Evolutionary conservation across 1,140 invertebrate genomes (phyloP).

Genomic region (Drosophila albomicans): DNA sequence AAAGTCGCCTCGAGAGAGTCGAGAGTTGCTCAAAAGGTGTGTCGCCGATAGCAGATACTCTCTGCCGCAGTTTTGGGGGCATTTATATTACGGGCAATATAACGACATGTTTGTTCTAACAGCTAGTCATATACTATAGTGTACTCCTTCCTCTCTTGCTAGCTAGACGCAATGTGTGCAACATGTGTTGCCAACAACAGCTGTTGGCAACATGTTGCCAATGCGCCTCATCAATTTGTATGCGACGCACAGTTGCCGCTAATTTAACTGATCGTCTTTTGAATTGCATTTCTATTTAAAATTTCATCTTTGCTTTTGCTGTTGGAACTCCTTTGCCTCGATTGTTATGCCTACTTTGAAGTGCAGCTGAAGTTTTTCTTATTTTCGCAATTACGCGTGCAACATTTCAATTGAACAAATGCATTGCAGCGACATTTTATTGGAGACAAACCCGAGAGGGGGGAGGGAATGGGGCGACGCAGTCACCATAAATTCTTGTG

Average conservation of each 20-base stretch:
- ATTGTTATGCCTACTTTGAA: conserved; percentile 64
- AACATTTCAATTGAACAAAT: conserved; percentile 77
- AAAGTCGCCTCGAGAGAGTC: conserved; percentile 28
- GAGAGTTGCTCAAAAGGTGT: conserved; percentile 41
- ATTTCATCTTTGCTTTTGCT: conserved; percentile 3
- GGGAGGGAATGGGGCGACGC: conserved; percentile 12
- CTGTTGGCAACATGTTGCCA: conserved; percentile 72
- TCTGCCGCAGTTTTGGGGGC: not conserved
- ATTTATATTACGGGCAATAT: not conserved
- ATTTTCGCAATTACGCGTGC: conserved; percentile 72
- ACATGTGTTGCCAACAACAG: conserved; percentile 62
- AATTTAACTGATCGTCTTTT: conserved; percentile 66
- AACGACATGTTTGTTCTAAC: conserved; percentile 2
- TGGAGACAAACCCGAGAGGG: not conserved
- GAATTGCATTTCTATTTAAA: conserved; percentile 69
- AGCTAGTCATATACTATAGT: not conserved
- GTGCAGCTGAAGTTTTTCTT: conserved; percentile 40
- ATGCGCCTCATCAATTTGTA: conserved; percentile 66
- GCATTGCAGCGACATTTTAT: conserved; percentile 51
- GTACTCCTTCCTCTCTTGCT: not conserved
- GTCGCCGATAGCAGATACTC: conserved; percentile 37
- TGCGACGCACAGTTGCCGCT: conserved; percentile 52
- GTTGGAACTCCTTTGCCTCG: conserved; percentile 18
- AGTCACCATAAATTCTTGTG: conserved; percentile 53
- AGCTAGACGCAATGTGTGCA: conserved; percentile 54